Base-by-base conservation (phyloP, 2,888 invertebrate species). In the Bimastos eiseni region DNA sequence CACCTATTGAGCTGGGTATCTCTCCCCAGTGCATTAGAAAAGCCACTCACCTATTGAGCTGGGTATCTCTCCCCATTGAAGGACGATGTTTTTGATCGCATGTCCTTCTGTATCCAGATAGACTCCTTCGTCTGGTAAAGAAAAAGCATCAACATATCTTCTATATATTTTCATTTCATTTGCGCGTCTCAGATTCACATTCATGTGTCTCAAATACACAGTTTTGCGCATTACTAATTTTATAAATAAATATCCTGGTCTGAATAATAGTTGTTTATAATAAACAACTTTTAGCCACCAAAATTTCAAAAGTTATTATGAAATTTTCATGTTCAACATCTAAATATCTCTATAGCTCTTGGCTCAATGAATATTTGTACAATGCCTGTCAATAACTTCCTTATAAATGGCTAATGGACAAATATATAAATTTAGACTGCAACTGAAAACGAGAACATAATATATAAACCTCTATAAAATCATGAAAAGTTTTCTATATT, bases 41-140 rank as follows among this genome's bases (percentile, higher is more conserved):
- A 70, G n/a, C 30, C 8, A n/a, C 70, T 38, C 24, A 89, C 95
- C 95, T 55, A 96, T 96, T 90, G 96, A 96, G 92, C 99, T 99
- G 89, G 99, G 99, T 97, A 99, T 98, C 96, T 99, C 99, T 92
- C 99, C 99, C 99, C 99, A 99, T 96, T 99, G 97, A 91, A 97
- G 95, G 70, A 96, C 96, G 90, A 96, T 96, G 94, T 96, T 96
- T 95, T 97, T 97, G 83, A 96, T 96, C 95, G 98, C 97, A 95
- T 99, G 97, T 93, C 99, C 99, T 95, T 98, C 98, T 11, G 99
- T 99, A 96, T 99, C 99, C 90, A 99, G 99, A 96, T 99, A 99
- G 92, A 99, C 99, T 92, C 99, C 99, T 96, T 99, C 99, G 96
- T 99, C 96, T 96, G 93, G 37, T 17, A n/a, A 49, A 38, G 19